Conservation (phyloP, 2,113 vertebrate genomes). For the Strigops habroptila region DNA sequence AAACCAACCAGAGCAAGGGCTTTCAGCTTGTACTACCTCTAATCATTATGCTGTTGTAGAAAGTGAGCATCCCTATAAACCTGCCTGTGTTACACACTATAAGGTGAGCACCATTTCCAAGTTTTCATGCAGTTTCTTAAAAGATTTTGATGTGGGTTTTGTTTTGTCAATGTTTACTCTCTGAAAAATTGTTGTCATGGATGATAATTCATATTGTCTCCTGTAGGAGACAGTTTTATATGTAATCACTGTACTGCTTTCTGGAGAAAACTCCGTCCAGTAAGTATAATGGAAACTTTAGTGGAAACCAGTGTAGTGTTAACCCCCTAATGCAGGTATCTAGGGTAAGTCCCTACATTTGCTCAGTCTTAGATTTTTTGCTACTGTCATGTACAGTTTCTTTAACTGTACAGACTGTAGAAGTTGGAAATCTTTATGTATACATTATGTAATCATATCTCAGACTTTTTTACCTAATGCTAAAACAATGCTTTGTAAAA, state of each 20-base stretch:
- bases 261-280: not conserved
- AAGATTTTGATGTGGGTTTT: not conserved
- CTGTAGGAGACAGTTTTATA: not conserved
- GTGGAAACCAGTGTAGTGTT: not conserved
- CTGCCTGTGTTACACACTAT: slow-evolving; percentile 91
- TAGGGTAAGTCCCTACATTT: not conserved
- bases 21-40: slow-evolving; percentile 96
- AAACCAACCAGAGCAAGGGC: slow-evolving; percentile 93
- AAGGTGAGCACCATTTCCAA: slow-evolving; percentile 73
- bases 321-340: not conserved
- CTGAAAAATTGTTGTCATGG: not conserved
- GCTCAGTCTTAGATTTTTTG: not conserved
- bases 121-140: not conserved
- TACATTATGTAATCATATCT: not conserved
- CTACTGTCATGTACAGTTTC: not conserved
- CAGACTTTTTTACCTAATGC: not conserved
- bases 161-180: not conserved
- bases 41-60: slow-evolving; percentile 94
- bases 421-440: not conserved
- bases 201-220: not conserved
- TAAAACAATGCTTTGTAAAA: not conserved
- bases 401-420: not conserved
- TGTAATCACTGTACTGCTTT: not conserved
- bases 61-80: slow-evolving; percentile 97
- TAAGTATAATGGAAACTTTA: not conserved